Evolutionary conservation across 2,113 vertebrate species (phyloP), one percentile per base, ranked within the genome.

Genomic region (Coryphaenoides rupestris): DNA sequence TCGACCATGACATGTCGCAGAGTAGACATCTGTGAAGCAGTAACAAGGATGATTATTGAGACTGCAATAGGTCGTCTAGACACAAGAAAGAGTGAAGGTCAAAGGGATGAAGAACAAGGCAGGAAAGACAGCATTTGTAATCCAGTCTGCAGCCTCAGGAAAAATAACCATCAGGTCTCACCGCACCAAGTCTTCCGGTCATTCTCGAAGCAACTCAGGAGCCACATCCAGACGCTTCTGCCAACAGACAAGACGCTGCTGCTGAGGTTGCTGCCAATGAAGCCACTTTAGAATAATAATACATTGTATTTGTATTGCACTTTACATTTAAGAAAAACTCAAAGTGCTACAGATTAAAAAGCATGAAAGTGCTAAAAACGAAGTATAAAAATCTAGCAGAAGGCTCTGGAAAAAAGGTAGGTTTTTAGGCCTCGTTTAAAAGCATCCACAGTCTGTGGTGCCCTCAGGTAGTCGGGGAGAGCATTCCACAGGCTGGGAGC

Each of bases 231-330:
- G 55, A 47, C 40, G 15, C 9, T 58, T 47, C 53, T 16, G 21
- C 26, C 19, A 60, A 33, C 10, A 68, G 58, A 61, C 49, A 55
- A 46, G 60, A 56, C 7, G 33, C 53, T 7, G 53, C 60, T 49
- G 66, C 53, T 62, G 66, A 68, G 12, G 52, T 46, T 47, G 66
- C 66, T 54, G 58, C 58, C 3, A 61, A 68, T 50, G 13, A 68
- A 69, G 66, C 53, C 17, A 50, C 60, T 56, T 24, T 69, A 22
- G 19, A 63, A 55, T n/a, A n/a, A n/a, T n/a, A n/a, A n/a, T n/a
- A n/a, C n/a, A n/a, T n/a, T n/a, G n/a, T n/a, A n/a, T n/a, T n/a
- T n/a, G 53, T 64, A 16, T 46, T 64, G n/a, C 7, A 22, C 24
- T 6, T 17, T 46, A 47, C 19, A 19, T 64, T 3, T 33, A 52